Base-by-base conservation (phyloP, 2,888 invertebrate species). In the Thymelicus acteon region DNA sequence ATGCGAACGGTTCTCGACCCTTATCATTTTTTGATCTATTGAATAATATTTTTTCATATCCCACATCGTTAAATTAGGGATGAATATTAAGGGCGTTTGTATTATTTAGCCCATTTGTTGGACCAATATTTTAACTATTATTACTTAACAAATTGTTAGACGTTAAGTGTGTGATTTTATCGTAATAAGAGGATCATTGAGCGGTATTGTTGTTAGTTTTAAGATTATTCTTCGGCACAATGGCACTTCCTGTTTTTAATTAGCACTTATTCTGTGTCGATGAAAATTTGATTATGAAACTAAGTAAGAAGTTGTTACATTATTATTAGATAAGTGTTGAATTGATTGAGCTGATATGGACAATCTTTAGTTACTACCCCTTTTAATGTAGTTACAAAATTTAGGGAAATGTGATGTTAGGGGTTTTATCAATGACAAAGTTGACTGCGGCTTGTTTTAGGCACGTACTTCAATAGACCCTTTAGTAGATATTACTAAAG, bases 21-120 rank as follows among this genome's bases (percentile, higher is more conserved):
- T 88, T 93, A 92, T 93, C 87, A 93, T 93, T 93, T 91, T 91
- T 93, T 92, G 87, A 92, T 88, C 92, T 91, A 93, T 92, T 93
- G 89, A 92, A 92, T 92, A 92, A 92, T 92, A 93, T 92, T 92
- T 93, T 92, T 93, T 92, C 93, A 93, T 91, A 92, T 93, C 93
- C 93, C 93, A 86, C 87, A 85, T 92, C 92, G 93, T 93, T 93
- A 91, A 92, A 92, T 92, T 91, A 92, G 93, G 93, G 93, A 93
- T 92, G 93, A 92, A 92, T 93, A 93, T 92, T 93, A 91, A 91
- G 93, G 93, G 93, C 93, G 91, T 93, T 92, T 92, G 93, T 93
- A 93, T 93, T 93, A 93, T 93, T 93, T 93, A 93, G 93, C 93
- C 93, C 93, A 93, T 93, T 93, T 93, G 93, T 93, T 93, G 93